These are phyloP conservation scores for Octomys mimax DNA, from an alignment of 2,797 vertebrate genomes.

Conservation along the genomic window DNA sequence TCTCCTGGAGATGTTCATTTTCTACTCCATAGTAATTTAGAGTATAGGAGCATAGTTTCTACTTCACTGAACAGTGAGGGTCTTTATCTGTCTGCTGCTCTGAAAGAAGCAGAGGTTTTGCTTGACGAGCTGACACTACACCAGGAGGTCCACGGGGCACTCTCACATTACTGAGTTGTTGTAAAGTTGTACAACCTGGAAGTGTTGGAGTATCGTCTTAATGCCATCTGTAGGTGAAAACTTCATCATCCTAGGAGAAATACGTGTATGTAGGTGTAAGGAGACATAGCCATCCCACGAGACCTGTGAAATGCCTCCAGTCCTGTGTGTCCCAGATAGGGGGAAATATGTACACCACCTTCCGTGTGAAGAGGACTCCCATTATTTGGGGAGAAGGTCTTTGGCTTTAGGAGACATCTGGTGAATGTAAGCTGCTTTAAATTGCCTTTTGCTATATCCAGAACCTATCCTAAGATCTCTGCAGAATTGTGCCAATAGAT, in stretches of 20 bases:
- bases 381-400: neutral
- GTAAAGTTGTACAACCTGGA: neutral
- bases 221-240: neutral
- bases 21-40: neutral
- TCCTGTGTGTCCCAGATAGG: accelerated
- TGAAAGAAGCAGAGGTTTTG: neutral
- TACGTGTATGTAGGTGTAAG: neutral
- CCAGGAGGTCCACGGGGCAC: accelerated
- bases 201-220: neutral
- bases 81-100: neutral
- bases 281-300: accelerated
- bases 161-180: neutral
- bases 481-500: neutral
- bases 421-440: neutral
- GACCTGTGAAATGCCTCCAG: accelerated
- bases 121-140: neutral
- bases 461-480: neutral
- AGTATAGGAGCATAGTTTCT: neutral
- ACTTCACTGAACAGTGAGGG: neutral
- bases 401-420: neutral
- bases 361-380: neutral
- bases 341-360: neutral
- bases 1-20: neutral
- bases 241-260: neutral
- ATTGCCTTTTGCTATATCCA: neutral